These are phyloP conservation scores for Synanthedon myopaeformis DNA, from an alignment of 2,888 invertebrate genomes.

Conservation along the genomic window DNA sequence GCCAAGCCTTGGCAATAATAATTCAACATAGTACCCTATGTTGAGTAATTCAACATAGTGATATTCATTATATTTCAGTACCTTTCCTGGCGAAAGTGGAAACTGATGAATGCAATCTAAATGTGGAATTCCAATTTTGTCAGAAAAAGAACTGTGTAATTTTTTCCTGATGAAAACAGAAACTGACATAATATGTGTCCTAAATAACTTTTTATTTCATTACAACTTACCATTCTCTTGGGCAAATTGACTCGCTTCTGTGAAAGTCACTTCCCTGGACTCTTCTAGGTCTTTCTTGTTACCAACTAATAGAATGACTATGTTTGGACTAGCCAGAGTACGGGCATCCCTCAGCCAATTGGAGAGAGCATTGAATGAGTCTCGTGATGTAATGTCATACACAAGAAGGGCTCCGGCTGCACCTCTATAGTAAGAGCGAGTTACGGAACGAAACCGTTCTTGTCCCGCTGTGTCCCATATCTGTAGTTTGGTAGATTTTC, in stretches of 20 bases:
- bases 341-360: conserved; percentile 89
- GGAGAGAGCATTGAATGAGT: conserved; percentile 91
- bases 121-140: no score
- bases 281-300: conserved; percentile 87
- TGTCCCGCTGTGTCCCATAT: conserved; percentile 96
- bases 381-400: conserved; percentile 90
- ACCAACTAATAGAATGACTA: conserved; percentile 83
- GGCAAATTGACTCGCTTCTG: conserved; percentile 86
- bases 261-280: conserved; percentile 83
- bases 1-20: no score
- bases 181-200: no score
- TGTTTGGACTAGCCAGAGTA: conserved; percentile 83
- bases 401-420: conserved; percentile 93
- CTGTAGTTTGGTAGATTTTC: conserved; percentile 85
- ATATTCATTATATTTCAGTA: no score
- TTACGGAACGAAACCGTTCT: conserved; percentile 96
- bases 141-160: no score
- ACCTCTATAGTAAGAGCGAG: conserved; percentile 84
- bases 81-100: no score
- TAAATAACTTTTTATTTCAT: no score
- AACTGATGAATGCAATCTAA: no score
- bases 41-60: no score
- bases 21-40: no score
- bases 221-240: conserved; percentile 80
- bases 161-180: no score